These are phyloP conservation scores for Patella depressa DNA, from an alignment of 2,888 invertebrate genomes.

Conservation along the genomic window DNA sequence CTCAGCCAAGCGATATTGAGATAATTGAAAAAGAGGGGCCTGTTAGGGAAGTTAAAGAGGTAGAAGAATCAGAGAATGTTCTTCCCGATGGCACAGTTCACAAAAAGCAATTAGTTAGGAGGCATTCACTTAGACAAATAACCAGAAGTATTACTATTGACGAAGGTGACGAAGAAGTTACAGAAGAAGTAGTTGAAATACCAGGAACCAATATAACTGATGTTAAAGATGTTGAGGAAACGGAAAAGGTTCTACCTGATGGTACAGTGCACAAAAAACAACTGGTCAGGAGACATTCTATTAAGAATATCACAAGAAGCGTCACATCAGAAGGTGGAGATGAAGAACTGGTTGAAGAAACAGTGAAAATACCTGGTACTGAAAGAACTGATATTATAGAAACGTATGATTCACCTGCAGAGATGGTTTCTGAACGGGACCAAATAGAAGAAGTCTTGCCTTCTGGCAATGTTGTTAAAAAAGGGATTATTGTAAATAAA, in stretches of 20 bases:
- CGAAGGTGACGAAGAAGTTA: slow-evolving; percentile 50
- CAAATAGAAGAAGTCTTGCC: slow-evolving; percentile 55
- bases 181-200: slow-evolving; percentile 48
- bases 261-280: slow-evolving; percentile 59
- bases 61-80: slow-evolving; percentile 55
- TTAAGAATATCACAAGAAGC: slow-evolving; percentile 48
- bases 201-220: slow-evolving; percentile 35
- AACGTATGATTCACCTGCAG: slow-evolving; percentile 51
- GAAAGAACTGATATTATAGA: slow-evolving; percentile 42
- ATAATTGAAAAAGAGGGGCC: slow-evolving; percentile 49
- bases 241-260: slow-evolving; percentile 58
- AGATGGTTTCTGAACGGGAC: slow-evolving; percentile 48
- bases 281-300: slow-evolving; percentile 47
- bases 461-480: slow-evolving; percentile 60
- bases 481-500: slow-evolving; percentile 58
- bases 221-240: slow-evolving; percentile 44
- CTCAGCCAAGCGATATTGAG: slow-evolving; percentile 36
- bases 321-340: slow-evolving; percentile 49
- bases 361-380: slow-evolving; percentile 45
- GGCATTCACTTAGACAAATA: slow-evolving; percentile 53
- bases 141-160: slow-evolving; percentile 45
- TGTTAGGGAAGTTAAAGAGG: slow-evolving; percentile 44
- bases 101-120: slow-evolving; percentile 44
- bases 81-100: slow-evolving; percentile 63
- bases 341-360: slow-evolving; percentile 49